A percentile compares a stretch with the other conserved stretches of the same genome.
phyloP scores from a whole-genome alignment of 1,140 invertebrate species.

The Drosophila erecta region DNA sequence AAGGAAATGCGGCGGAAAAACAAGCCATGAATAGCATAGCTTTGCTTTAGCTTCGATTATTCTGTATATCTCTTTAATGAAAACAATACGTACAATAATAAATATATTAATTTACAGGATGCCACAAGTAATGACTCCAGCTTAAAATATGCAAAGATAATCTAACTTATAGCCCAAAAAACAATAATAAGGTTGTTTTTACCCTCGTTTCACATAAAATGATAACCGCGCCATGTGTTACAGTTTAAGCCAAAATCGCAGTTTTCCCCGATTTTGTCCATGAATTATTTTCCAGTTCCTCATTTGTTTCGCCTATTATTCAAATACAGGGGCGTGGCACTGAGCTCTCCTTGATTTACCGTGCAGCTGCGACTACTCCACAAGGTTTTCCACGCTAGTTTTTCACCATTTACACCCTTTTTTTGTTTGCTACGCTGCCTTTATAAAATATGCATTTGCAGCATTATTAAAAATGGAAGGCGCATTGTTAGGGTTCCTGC shows the following conservation, averaged over 20 bases:
- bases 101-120: background rate
- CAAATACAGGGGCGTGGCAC: slow-evolving; percentile 44
- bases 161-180: no score
- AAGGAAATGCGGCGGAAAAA: slow-evolving; percentile 1
- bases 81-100: background rate
- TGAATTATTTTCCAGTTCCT: slow-evolving; percentile 7
- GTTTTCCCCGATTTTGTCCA: background rate
- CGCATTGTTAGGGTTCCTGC: slow-evolving; percentile 39
- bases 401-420: slow-evolving; percentile 49
- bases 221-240: background rate
- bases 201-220: no score
- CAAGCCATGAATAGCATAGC: background rate
- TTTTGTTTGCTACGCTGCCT: slow-evolving; percentile 38
- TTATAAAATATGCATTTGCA: slow-evolving; percentile 75
- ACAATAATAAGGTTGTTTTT: no score
- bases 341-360: slow-evolving; percentile 60
- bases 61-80: background rate
- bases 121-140: background rate
- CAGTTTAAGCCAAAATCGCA: background rate
- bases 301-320: slow-evolving; percentile 44
- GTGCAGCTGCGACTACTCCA: slow-evolving; percentile 61
- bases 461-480: slow-evolving; percentile 70
- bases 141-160: background rate
- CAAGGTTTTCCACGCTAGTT: slow-evolving; percentile 34
- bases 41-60: slow-evolving; percentile 6